These are phyloP conservation scores for Gymnoscopelus microlampas DNA, from an alignment of 2,797 vertebrate species.

Conservation along the genomic window DNA sequence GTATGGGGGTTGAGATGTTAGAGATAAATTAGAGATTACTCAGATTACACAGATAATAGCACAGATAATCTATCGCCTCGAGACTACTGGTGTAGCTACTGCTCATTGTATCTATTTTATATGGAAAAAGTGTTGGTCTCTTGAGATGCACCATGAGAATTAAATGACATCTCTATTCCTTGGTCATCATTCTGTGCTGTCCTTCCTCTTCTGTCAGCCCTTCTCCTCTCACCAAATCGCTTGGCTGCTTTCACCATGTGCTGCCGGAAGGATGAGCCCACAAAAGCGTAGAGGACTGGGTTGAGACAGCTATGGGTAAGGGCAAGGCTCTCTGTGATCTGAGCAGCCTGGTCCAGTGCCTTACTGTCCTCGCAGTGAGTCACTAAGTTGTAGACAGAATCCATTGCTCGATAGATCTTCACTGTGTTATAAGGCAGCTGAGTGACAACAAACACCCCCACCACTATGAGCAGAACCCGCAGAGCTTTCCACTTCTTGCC, in stretches of 20 bases:
- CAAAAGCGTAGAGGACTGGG: slow-evolving; percentile 88
- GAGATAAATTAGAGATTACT: no score
- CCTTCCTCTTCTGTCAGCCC: slow-evolving; percentile 31
- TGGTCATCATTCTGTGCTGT: slow-evolving; percentile 39
- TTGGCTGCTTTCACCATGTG: slow-evolving; percentile 85
- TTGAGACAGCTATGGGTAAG: slow-evolving; percentile 92
- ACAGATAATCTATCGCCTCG: no score
- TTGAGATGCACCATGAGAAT: slow-evolving; percentile 65
- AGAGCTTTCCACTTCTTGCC: slow-evolving; percentile 82
- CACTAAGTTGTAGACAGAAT: slow-evolving; percentile 85
- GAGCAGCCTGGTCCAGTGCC: slow-evolving; percentile 83
- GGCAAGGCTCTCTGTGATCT: slow-evolving; percentile 88
- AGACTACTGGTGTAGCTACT: not conserved
- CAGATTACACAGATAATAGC: no score
- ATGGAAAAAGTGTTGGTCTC: slow-evolving; percentile 80
- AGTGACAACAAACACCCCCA: slow-evolving; percentile 87
- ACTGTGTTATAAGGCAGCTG: slow-evolving; percentile 91
- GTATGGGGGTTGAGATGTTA: no score
- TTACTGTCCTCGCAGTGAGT: slow-evolving; percentile 86
- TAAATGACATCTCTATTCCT: slow-evolving; percentile 73
- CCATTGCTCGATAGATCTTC: slow-evolving; percentile 86
- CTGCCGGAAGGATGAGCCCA: slow-evolving; percentile 89
- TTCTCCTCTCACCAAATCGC: slow-evolving; percentile 63
- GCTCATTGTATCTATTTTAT: slow-evolving; percentile 35
- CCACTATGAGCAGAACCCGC: slow-evolving; percentile 85